Evolutionary conservation across 1,140 invertebrate species (phyloP).

Genomic region (Cherax destructor): DNA sequence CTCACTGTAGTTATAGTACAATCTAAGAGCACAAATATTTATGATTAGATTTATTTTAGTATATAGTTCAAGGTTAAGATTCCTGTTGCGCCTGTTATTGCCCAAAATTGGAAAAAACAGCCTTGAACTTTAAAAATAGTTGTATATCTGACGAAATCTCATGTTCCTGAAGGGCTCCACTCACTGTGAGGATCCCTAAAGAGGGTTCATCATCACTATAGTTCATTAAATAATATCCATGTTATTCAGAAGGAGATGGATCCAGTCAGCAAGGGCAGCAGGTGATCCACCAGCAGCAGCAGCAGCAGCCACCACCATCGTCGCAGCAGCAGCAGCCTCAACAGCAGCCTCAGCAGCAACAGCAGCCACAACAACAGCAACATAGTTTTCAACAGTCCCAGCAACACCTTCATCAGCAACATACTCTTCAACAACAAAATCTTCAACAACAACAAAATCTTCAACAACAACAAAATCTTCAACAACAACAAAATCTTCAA

Average conservation of each 20-base stretch:
- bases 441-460: slow-evolving; percentile 35
- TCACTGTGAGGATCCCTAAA: not conserved
- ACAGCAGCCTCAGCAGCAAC: slow-evolving; percentile 28
- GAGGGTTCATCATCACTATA: not conserved
- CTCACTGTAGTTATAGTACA: too few relatives aligned
- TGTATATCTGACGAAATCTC: too few relatives aligned
- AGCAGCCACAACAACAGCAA: slow-evolving; percentile 35
- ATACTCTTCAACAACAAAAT: slow-evolving; percentile 1
- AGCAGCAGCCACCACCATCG: slow-evolving; percentile 32
- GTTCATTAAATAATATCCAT: slow-evolving; percentile 2
- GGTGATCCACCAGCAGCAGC: slow-evolving; percentile 7
- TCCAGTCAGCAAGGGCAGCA: slow-evolving; percentile 54
- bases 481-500: slow-evolving; percentile 30
- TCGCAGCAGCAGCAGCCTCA: slow-evolving; percentile 41
- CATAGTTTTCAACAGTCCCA: slow-evolving; percentile 28
- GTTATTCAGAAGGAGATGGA: slow-evolving; percentile 63
- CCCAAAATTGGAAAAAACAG: too few relatives aligned
- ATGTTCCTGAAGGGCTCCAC: too few relatives aligned
- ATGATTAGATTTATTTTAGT: too few relatives aligned
- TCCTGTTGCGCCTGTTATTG: too few relatives aligned
- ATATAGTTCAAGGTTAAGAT: too few relatives aligned
- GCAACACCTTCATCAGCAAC: slow-evolving; percentile 26
- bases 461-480: too few relatives aligned
- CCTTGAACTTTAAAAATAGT: too few relatives aligned
- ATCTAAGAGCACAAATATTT: too few relatives aligned